phyloP scores from a whole-genome alignment of 2,113 vertebrate species.

The Oreotrochilus melanogaster region DNA sequence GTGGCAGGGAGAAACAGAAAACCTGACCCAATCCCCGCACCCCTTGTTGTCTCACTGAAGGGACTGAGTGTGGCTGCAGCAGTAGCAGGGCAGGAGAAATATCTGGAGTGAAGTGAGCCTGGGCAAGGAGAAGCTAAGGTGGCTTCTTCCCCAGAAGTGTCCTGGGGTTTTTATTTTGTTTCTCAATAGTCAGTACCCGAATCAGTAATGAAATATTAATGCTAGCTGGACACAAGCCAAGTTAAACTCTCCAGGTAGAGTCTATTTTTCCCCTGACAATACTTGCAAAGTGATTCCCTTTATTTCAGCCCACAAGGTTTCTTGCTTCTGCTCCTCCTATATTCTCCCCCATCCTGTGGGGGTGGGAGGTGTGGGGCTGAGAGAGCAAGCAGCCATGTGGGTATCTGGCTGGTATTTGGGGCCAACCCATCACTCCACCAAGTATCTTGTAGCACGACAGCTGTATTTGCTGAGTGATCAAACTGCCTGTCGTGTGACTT shows the following conservation, averaged over 20 bases:
- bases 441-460: not conserved
- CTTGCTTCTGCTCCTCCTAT: not conserved
- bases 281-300: not conserved
- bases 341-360: not conserved
- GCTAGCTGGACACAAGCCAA: not conserved
- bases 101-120: not conserved
- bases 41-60: too few species aligned
- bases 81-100: not conserved
- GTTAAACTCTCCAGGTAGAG: not conserved
- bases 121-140: not conserved
- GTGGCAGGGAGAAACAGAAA: rapidly evolving
- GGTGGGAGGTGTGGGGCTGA: rapidly evolving
- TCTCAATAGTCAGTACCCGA: not conserved
- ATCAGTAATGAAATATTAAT: not conserved
- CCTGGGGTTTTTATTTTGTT: not conserved
- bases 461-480: not conserved
- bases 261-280: not conserved
- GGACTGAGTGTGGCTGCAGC: not conserved
- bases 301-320: not conserved
- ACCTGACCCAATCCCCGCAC: not conserved
- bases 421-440: not conserved
- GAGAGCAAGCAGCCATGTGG: too few species aligned
- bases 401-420: not conserved
- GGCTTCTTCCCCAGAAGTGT: not conserved
- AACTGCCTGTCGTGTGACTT: not conserved